Base-by-base conservation (phyloP, 2,888 invertebrate species). In the Leuctra nigra region DNA sequence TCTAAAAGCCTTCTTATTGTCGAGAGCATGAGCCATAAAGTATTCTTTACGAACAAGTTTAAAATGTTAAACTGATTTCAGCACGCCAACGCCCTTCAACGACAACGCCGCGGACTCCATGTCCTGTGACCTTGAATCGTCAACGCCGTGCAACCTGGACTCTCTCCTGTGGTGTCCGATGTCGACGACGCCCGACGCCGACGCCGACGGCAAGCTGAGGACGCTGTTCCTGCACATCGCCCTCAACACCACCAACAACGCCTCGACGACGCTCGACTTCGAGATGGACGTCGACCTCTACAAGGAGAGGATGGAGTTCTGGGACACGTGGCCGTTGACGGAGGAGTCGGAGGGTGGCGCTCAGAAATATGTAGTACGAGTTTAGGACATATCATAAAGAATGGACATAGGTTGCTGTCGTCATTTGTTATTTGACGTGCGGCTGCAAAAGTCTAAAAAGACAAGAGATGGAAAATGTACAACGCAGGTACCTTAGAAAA, bases 231-330 rank as follows among this genome's bases (percentile, higher is more conserved):
- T 9, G 35, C 9, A 48, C 13, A 44, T 33, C 4, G 3, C 14
- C 16, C 39, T 41, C 22, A 9, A 41, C 16, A 18, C 11, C 1
- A 50, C 48, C 25, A 13, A 39, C 33, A 16, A 33, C 39, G 54
- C 47, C 41, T 23, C 24, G 4, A 13, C 50, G 4, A 55, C 50
- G 23, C 35, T 50, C 6, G 25, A 11, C 3, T 33, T 59, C 22
- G 20, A 16, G n/a, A 48, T 59, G 48, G 39, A 54, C 35, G 22
- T 48, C 4, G 35, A 54, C 24, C 38, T 56, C 33, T 53, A 44
- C 23, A 20, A 48, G 35, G 35, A 54, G 35, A 53, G 59, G 16
- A 54, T 53, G 54, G 50, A 29, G 13, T 59, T 59, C 54, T 59
- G 59, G 59, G 50, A 56, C 14, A 35, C 25, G 4, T 23, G 48